Conservation (phyloP, 2,113 vertebrate genomes). For the Brachirus orientalis region DNA sequence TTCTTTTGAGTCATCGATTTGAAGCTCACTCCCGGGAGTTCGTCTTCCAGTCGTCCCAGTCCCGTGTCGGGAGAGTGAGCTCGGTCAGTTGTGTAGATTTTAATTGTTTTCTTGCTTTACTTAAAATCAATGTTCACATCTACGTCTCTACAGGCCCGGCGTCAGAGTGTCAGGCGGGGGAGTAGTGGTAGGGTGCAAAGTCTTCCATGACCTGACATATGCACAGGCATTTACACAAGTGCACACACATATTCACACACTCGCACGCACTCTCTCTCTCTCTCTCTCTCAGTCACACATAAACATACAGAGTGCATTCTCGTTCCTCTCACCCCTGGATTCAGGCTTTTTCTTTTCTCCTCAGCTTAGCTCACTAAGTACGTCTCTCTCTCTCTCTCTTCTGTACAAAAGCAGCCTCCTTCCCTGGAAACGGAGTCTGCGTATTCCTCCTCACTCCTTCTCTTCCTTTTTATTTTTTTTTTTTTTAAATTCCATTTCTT, state of each 20-base stretch:
- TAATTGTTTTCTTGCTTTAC: constrained; percentile 63
- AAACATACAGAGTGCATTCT: constrained; percentile 67
- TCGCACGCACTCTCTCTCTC: constrained; percentile 17
- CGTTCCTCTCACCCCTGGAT: constrained; percentile 58
- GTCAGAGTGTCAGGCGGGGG: constrained; percentile 34
- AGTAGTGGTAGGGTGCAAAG: constrained; percentile 53
- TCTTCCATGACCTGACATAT: constrained; percentile 65
- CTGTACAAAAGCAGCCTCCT: constrained; percentile 75
- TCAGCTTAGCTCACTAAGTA: constrained; percentile 48
- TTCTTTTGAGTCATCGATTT: constrained; percentile 43
- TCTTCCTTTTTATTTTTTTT: constrained; percentile 29
- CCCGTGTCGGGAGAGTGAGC: constrained; percentile 32
- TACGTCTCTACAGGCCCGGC: constrained; percentile 67
- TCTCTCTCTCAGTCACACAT: constrained; percentile 13
- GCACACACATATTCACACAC: constrained; percentile 19
- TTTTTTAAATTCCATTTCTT: constrained; percentile 22
- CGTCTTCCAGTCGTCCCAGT: constrained; percentile 32
- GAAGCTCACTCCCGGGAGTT: constrained; percentile 46
- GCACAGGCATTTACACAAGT: constrained; percentile 66
- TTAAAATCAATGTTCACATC: constrained; percentile 72
- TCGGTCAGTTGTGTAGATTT: constrained; percentile 45
- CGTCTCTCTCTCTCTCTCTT: constrained; percentile 40
- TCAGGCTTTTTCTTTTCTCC: constrained; percentile 57
- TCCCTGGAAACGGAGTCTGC: constrained; percentile 64
- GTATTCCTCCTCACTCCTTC: constrained; percentile 43